phyloP scores from a whole-genome alignment of 2,888 invertebrate genomes.

The Acanthosepion esculentum region DNA sequence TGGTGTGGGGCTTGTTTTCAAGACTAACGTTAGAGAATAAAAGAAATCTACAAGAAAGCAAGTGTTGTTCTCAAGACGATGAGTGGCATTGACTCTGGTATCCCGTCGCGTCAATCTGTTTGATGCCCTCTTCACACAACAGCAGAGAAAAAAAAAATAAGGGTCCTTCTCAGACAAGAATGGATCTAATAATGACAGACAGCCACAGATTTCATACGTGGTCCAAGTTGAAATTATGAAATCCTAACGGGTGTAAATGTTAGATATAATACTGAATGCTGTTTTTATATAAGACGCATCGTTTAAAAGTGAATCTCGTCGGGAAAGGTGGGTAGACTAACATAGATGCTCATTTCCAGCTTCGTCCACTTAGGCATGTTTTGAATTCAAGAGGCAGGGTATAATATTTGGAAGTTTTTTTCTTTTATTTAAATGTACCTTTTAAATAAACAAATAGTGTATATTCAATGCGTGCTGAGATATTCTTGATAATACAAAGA shows the following conservation, averaged over 20 bases:
- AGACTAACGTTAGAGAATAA: background rate
- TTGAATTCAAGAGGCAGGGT: no score
- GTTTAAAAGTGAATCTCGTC: no score
- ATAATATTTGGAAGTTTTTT: no score
- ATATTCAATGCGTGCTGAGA: no score
- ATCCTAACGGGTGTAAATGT: background rate
- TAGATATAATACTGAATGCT: no score
- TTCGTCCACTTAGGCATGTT: no score
- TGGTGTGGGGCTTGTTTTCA: background rate
- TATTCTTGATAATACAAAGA: no score
- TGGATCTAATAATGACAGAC: background rate
- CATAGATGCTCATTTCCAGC: no score
- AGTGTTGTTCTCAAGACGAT: background rate
- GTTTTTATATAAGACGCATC: no score
- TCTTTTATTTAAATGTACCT: no score
- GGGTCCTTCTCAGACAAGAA: background rate
- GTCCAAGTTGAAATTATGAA: background rate
- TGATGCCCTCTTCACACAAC: background rate
- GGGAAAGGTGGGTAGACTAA: no score
- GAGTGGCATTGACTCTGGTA: constrained; percentile 4
- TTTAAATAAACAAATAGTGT: no score
- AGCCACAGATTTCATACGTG: background rate
- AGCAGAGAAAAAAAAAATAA: background rate
- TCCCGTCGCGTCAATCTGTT: background rate
- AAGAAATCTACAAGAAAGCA: background rate